A percentile compares a stretch with the other conserved stretches of the same genome.
Evolutionary conservation across 1,140 invertebrate genomes (phyloP).

Genomic region (Brachionus asplanchnoidis): DNA sequence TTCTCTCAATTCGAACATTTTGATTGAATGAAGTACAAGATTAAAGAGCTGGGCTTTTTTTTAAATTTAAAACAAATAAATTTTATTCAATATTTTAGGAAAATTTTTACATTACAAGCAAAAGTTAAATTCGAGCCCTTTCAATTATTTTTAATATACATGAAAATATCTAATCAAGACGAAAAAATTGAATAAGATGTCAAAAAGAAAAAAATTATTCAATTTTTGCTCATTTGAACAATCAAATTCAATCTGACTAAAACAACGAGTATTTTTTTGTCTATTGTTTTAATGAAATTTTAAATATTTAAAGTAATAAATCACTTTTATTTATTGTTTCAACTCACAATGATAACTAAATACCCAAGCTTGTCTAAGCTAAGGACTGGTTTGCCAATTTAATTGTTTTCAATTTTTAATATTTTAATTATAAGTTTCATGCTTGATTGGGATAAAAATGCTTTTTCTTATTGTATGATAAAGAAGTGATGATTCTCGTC

Average conservation of each 20-base stretch:
- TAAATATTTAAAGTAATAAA: conserved; percentile 24
- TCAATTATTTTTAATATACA: too few species aligned
- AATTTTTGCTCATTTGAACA: neutral
- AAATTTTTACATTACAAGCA: too few species aligned
- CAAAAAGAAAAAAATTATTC: neutral
- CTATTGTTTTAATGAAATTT: conserved; percentile 4
- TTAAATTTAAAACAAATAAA: neutral
- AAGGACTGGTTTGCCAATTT: neutral
- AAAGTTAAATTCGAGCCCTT: too few species aligned
- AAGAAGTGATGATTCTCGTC: neutral
- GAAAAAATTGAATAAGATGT: neutral
- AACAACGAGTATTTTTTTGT: neutral
- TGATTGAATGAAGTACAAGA: too few species aligned
- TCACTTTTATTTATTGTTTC: conserved; percentile 8
- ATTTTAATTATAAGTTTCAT: conserved; percentile 38
- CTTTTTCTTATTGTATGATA: neutral
- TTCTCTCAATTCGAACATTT: too few species aligned
- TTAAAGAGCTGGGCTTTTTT: neutral
- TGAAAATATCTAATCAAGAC: too few species aligned
- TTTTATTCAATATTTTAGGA: neutral
- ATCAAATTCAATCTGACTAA: neutral
- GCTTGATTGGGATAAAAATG: conserved; percentile 22
- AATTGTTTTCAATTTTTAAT: neutral
- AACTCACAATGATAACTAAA: neutral
- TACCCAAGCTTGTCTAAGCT: neutral